These are phyloP conservation scores for Thalassaphorura encarpata DNA, from an alignment of 1,140 invertebrate genomes.

Conservation along the genomic window DNA sequence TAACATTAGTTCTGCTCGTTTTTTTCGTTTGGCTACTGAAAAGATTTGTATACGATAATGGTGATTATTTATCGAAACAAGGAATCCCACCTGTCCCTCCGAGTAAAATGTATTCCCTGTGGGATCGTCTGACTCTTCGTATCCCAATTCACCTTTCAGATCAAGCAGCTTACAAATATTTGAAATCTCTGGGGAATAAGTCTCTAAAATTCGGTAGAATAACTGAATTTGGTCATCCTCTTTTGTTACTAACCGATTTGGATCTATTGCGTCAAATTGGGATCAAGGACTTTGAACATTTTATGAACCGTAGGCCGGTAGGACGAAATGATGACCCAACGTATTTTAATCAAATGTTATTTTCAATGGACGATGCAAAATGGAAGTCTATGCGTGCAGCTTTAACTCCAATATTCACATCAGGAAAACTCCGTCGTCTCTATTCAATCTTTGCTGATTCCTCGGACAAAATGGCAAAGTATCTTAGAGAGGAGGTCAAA, in stretches of 20 bases:
- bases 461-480: neutral
- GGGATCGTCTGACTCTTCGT: neutral
- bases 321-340: neutral
- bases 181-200: neutral
- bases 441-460: conserved; percentile 16
- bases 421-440: conserved; percentile 29
- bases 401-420: conserved; percentile 33
- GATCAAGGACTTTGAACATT: conserved; percentile 14
- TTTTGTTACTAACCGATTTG: neutral
- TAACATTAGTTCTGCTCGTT: no score
- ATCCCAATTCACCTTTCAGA: neutral
- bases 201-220: neutral
- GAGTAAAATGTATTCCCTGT: neutral
- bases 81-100: neutral
- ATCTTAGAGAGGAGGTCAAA: neutral
- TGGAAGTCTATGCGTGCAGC: conserved; percentile 27
- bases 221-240: neutral
- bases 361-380: conserved; percentile 24
- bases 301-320: conserved; percentile 6
- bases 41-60: no score
- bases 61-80: neutral
- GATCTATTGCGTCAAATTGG: neutral
- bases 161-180: neutral
- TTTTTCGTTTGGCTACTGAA: no score
- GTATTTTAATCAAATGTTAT: conserved; percentile 31